A percentile compares a stretch with the other conserved stretches of the same genome.
These are phyloP conservation scores for Salminus brasiliensis DNA, from an alignment of 2,113 vertebrate genomes.

Conservation along the genomic window DNA sequence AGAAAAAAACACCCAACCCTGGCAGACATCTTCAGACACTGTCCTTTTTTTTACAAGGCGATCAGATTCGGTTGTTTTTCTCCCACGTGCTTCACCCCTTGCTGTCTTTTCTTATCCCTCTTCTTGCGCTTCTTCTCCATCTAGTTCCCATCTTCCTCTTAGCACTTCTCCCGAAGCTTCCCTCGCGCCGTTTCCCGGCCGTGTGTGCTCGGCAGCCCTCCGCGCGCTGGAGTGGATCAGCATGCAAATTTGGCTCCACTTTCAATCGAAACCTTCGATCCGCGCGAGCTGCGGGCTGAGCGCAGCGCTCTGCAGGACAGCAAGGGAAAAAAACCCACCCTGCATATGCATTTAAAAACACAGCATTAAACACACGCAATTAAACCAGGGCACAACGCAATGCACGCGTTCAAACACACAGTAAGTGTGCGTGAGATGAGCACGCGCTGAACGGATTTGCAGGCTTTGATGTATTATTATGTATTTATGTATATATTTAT, in stretches of 20 bases:
- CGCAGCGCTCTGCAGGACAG: not conserved
- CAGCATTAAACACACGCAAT: not conserved
- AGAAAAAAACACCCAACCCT: not conserved
- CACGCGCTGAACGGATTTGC: too few species aligned
- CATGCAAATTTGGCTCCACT: slow-evolving; percentile 98
- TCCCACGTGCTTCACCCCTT: not conserved
- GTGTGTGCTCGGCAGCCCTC: not conserved
- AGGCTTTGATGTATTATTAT: too few species aligned
- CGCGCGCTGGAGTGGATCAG: slow-evolving; percentile 93
- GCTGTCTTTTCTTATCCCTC: not conserved
- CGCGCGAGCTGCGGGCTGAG: slow-evolving; percentile 69
- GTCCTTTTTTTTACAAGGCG: too few species aligned
- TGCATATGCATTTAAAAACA: not conserved
- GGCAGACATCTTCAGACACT: not conserved
- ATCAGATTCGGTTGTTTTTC: slow-evolving; percentile 45
- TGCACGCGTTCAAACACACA: too few species aligned
- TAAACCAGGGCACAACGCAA: too few species aligned
- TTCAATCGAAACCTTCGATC: slow-evolving; percentile 99
- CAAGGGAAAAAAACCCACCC: not conserved
- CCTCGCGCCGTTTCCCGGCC: not conserved
- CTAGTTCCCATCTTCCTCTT: not conserved
- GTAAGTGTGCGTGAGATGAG: too few species aligned
- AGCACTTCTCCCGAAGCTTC: not conserved
- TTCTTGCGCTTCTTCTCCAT: too few species aligned
- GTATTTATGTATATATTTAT: too few species aligned